Percentiles rank a stretch among this genome's conserved stretches.
phyloP scores from a whole-genome alignment of 2,888 invertebrate species.

The Dynastes tityus region DNA sequence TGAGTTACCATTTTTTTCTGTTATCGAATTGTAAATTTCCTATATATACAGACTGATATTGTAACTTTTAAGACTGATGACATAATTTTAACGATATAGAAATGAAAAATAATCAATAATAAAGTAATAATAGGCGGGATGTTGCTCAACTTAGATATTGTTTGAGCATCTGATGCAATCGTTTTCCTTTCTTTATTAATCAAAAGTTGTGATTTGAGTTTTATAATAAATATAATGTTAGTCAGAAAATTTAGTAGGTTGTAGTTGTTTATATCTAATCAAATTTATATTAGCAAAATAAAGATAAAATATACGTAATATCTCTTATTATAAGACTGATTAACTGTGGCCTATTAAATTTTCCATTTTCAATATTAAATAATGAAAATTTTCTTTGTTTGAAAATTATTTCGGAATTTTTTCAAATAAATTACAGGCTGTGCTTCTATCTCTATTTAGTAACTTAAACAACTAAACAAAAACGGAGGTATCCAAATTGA shows the following conservation, averaged over 20 bases:
- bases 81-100: slow-evolving; percentile 24
- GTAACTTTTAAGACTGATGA: slow-evolving; percentile 51
- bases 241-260: slow-evolving; percentile 41
- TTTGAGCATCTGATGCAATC: slow-evolving; percentile 30
- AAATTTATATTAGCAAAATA: background rate
- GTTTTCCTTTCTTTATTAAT: slow-evolving; percentile 34
- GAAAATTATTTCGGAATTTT: slow-evolving; percentile 10
- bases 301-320: slow-evolving; percentile 23
- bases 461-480: background rate
- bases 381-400: slow-evolving; percentile 4
- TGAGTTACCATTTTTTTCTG: slow-evolving; percentile 46
- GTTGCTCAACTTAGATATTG: slow-evolving; percentile 37
- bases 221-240: slow-evolving; percentile 22
- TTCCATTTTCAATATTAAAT: slow-evolving; percentile 30
- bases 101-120: background rate
- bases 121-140: slow-evolving; percentile 5
- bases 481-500: background rate
- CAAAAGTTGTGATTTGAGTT: slow-evolving; percentile 37
- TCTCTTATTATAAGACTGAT: slow-evolving; percentile 34
- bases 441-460: slow-evolving; percentile 6
- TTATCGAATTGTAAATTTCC: slow-evolving; percentile 45
- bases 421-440: slow-evolving; percentile 27
- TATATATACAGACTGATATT: slow-evolving; percentile 49
- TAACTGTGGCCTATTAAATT: slow-evolving; percentile 34
- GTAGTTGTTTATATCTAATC: slow-evolving; percentile 8